Percentiles rank a stretch among this genome's conserved stretches.
These are phyloP conservation scores for Cryptocephalus moraei DNA, from an alignment of 2,888 invertebrate species.

Conservation along the genomic window DNA sequence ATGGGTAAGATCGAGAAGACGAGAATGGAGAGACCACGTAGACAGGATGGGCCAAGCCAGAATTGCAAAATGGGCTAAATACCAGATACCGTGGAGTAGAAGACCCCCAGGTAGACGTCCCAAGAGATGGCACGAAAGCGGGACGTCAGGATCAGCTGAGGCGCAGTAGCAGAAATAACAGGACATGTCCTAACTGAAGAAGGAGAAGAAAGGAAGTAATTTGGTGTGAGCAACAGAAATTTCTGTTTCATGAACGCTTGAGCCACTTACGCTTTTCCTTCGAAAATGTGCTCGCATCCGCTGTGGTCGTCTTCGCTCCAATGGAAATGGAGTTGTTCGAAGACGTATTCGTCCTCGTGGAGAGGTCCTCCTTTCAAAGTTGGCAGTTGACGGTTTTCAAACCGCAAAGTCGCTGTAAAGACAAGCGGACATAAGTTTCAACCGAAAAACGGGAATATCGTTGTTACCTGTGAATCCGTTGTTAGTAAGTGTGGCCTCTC, in stretches of 20 bases:
- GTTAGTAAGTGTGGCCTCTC: conserved; percentile 49
- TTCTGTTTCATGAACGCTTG: not conserved
- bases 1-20: too few species aligned
- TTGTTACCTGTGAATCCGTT: conserved; percentile 56
- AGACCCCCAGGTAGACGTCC: too few species aligned
- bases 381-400: conserved; percentile 46
- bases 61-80: too few species aligned
- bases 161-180: too few species aligned
- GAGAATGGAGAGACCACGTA: too few species aligned
- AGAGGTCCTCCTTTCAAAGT: conserved; percentile 55
- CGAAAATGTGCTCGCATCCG: conserved; percentile 71
- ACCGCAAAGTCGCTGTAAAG: conserved; percentile 49
- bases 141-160: too few species aligned
- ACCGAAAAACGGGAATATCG: not conserved
- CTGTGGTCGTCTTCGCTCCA: conserved; percentile 66
- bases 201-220: too few species aligned
- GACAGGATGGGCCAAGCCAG: too few species aligned
- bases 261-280: conserved; percentile 52
- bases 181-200: too few species aligned
- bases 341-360: conserved; percentile 52
- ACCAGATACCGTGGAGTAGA: too few species aligned
- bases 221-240: too few species aligned
- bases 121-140: too few species aligned
- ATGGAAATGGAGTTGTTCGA: conserved; percentile 74
- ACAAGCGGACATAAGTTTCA: conserved; percentile 31